phyloP scores from a whole-genome alignment of 2,113 vertebrate genomes.

The Vulpes vulpes region DNA sequence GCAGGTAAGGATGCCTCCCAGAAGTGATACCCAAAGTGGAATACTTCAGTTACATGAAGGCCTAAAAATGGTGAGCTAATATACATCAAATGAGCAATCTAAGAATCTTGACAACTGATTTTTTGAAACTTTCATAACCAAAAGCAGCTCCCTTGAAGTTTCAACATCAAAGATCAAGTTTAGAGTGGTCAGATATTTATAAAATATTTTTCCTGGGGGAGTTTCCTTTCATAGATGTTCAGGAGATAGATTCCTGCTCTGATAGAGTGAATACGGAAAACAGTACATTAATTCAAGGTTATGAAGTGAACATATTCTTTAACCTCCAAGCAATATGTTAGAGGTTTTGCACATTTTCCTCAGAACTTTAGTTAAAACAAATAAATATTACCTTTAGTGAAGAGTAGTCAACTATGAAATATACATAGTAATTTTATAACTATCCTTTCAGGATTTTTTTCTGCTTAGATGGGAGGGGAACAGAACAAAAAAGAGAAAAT shows the following conservation, averaged over 20 bases:
- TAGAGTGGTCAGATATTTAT: slow-evolving; percentile 71
- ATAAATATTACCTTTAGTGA: slow-evolving; percentile 60
- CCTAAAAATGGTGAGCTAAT: neutral
- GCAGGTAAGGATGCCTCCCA: neutral
- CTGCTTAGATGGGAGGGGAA: neutral
- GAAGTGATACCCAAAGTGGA: neutral
- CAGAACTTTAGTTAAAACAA: slow-evolving; percentile 73
- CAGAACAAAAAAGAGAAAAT: neutral
- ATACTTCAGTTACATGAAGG: slow-evolving; percentile 38
- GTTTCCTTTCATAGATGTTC: slow-evolving; percentile 45
- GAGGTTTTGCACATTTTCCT: slow-evolving; percentile 46
- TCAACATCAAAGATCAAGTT: slow-evolving; percentile 75
- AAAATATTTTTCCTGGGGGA: slow-evolving; percentile 72
- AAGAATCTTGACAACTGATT: slow-evolving; percentile 35
- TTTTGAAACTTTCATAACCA: slow-evolving; percentile 59
- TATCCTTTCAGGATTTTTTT: neutral
- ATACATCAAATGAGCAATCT: slow-evolving; percentile 60
- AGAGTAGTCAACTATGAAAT: slow-evolving; percentile 44
- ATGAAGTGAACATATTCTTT: slow-evolving; percentile 60
- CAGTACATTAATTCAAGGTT: slow-evolving; percentile 65
- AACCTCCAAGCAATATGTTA: slow-evolving; percentile 59
- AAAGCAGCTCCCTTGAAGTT: slow-evolving; percentile 74
- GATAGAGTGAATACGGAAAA: neutral
- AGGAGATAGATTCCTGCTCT: neutral
- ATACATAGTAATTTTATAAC: neutral